phyloP scores from a whole-genome alignment of 64 coral and sea anemone genomes.

The Pocillopora damicornis region DNA sequence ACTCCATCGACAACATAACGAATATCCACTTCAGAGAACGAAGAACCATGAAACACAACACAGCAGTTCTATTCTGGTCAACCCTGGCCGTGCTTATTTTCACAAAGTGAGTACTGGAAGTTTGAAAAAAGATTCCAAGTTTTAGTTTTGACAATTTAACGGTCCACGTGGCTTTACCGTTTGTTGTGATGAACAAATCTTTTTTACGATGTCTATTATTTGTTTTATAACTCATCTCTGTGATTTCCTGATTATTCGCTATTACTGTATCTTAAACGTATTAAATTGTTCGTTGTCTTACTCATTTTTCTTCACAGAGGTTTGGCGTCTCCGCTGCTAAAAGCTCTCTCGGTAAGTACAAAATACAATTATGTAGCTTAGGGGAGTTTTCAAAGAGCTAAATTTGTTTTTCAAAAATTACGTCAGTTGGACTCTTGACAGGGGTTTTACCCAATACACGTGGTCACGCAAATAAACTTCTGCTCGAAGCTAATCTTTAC shows the following conservation, averaged over 20 bases:
- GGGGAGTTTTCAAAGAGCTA: neutral
- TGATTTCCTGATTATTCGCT: no score
- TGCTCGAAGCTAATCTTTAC: neutral
- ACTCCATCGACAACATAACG: neutral
- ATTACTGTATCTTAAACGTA: no score
- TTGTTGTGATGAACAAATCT: no score
- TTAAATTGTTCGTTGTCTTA: no score
- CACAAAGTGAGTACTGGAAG: constrained; percentile 4
- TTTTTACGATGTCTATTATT: no score
- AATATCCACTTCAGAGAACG: neutral
- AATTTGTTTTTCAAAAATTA: constrained; percentile 26
- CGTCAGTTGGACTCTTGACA: neutral
- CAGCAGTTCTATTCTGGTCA: constrained; percentile 7
- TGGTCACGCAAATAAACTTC: neutral
- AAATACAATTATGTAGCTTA: neutral
- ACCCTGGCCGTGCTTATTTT: constrained; percentile 11
- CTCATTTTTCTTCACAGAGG: no score
- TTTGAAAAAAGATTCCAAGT: neutral
- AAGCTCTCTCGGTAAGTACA: constrained; percentile 7
- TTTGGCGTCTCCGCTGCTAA: neutral
- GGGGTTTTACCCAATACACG: neutral
- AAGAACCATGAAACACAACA: constrained; percentile 14
- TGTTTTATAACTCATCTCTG: no score
- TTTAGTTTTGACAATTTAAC: neutral
- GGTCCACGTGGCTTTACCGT: neutral